These are phyloP conservation scores for Drosophila lowei DNA, from an alignment of 1,140 invertebrate species.

Conservation along the genomic window DNA sequence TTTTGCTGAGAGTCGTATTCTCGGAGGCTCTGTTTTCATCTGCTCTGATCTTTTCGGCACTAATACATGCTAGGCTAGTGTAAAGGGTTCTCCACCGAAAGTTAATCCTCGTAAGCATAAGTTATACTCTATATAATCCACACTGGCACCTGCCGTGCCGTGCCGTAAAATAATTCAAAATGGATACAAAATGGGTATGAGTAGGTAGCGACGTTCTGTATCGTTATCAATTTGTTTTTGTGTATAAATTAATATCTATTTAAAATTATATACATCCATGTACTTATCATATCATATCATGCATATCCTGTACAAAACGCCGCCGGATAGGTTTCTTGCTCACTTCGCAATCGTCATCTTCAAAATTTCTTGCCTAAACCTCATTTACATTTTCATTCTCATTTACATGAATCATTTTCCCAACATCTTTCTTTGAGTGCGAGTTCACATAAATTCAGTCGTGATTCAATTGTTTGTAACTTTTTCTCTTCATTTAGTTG, in stretches of 20 bases:
- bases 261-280: conserved; percentile 72
- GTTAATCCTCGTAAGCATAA: conserved; percentile 50
- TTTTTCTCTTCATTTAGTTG: conserved; percentile 12
- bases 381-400: conserved; percentile 8
- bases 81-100: conserved; percentile 49
- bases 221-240: conserved; percentile 39
- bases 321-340: conserved; percentile 43
- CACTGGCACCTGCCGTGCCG: conserved; percentile 24
- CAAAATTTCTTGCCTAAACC: too few species aligned
- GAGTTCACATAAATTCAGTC: conserved; percentile 78
- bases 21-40: conserved; percentile 13
- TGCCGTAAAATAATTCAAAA: conserved; percentile 71
- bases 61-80: conserved; percentile 56
- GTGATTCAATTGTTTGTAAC: conserved; percentile 64
- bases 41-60: conserved; percentile 5
- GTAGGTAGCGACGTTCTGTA: conserved; percentile 73
- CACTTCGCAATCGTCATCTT: too few species aligned
- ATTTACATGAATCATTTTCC: neutral
- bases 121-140: conserved; percentile 55
- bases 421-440: conserved; percentile 55
- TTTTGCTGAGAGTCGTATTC: conserved; percentile 24
- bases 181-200: conserved; percentile 74
- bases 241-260: conserved; percentile 73
- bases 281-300: conserved; percentile 55
- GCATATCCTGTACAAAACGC: conserved; percentile 59